phyloP scores from a whole-genome alignment of 2,888 invertebrate species.

The Sphaerophoria taeniata region DNA sequence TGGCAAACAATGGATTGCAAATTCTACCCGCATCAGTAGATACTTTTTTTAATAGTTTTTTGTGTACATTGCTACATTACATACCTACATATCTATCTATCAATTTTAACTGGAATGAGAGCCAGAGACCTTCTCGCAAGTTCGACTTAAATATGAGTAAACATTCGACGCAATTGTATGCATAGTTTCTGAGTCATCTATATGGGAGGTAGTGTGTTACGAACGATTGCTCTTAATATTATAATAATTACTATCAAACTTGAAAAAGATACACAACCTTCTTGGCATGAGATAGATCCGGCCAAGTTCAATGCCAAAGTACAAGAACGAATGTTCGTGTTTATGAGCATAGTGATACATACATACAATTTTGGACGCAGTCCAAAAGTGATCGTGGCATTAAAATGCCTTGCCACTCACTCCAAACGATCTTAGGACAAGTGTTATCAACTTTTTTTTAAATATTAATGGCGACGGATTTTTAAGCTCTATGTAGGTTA shows the following conservation, averaged over 20 bases:
- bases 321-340: neutral
- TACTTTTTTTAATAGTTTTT: slow-evolving; percentile 9
- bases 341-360: neutral
- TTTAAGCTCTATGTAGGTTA: neutral
- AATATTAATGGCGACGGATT: neutral
- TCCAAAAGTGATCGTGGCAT: slow-evolving; percentile 58
- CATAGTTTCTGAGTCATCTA: no score
- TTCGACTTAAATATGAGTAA: neutral
- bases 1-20: slow-evolving; percentile 37
- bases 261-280: neutral
- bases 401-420: slow-evolving; percentile 49
- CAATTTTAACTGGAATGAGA: neutral
- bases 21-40: slow-evolving; percentile 52
- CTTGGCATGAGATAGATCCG: slow-evolving; percentile 20
- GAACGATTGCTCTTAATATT: no score
- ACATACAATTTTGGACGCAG: slow-evolving; percentile 37
- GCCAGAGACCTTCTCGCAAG: slow-evolving; percentile 29
- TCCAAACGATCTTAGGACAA: neutral
- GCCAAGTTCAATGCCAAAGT: slow-evolving; percentile 58
- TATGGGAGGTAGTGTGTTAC: no score
- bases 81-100: slow-evolving; percentile 1
- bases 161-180: neutral
- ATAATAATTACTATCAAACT: neutral
- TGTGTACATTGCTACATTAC: no score
- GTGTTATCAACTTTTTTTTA: slow-evolving; percentile 2